Conservation (phyloP, 2,888 invertebrate species). For the Hydriomena furcata region DNA sequence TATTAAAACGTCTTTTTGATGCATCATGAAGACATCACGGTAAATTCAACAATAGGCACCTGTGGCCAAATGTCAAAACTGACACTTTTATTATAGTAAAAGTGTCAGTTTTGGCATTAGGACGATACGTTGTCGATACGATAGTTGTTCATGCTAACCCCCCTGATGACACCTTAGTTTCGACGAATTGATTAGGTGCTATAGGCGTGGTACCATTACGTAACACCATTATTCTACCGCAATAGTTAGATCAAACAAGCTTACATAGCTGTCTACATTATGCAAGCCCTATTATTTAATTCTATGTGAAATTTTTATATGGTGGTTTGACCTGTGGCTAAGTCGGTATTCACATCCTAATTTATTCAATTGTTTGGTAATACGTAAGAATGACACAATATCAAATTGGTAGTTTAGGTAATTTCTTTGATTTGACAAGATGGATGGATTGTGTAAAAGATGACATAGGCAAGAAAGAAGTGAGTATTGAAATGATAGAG, state of each 20-base stretch:
- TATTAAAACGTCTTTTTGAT: no score
- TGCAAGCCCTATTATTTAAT: conserved; percentile 15
- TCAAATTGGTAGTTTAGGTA: conserved; percentile 1
- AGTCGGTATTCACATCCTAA: conserved; percentile 26
- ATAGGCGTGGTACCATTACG: conserved; percentile 22
- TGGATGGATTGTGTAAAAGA: no score
- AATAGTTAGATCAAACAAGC: conserved; percentile 13
- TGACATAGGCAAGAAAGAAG: no score
- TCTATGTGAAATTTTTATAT: conserved; percentile 18
- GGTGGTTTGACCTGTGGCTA: conserved; percentile 25
- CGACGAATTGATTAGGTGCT: conserved; percentile 37
- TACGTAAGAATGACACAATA: conserved; percentile 26
- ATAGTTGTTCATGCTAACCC: no score
- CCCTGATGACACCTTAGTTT: conserved; percentile 27
- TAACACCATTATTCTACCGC: conserved; percentile 35
- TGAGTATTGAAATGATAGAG: no score
- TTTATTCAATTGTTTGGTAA: conserved; percentile 12
- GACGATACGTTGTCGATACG: no score
- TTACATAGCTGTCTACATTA: conserved; percentile 16
- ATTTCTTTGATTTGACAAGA: no score
- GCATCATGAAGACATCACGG: no score
- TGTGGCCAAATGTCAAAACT: no score
- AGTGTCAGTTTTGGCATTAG: no score
- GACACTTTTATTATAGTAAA: no score
- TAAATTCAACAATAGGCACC: no score